Evolutionary conservation across 2,888 invertebrate genomes (phyloP), one percentile per base, ranked within the genome.

Genomic region (Leptinotarsa peninsularis): DNA sequence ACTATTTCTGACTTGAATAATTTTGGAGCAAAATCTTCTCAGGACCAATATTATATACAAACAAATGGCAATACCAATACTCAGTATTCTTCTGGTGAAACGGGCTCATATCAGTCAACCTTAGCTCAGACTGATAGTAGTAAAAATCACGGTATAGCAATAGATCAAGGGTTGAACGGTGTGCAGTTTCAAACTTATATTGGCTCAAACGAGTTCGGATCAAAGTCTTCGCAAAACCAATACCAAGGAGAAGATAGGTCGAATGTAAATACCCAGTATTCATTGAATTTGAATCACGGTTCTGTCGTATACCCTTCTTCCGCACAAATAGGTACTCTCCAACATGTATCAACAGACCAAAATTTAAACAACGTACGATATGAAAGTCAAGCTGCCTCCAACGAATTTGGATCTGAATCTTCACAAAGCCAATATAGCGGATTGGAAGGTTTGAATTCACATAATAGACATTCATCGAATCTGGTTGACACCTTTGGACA

Each of bases 11-110:
- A 27, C 56, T 58, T 10, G 7, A 66, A 66, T 15, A 50, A 60
- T 60, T 70, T 67, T 71, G 75, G 70, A 67, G n/a, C 70, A 3
- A 72, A 74, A 70, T 67, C 66, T n/a, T 13, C 56, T 33, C 58
- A 72, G 27, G 49, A 21, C 23, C 71, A 71, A 43, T 49, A 17
- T 43, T 18, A 60, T 17, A 23, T 49, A 58, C 60, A 71, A 43
- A 27, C 17, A 70, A 43, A n/a, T n/a, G 69, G 18, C 4, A 54
- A 68, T 49, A 43, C 13, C 43, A 50, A 27, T 27, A n/a, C 50
- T 17, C 18, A 52, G 10, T 43, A 43, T 43, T 43, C 43, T 43
- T 43, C 43, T 0, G 43, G 43, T 43, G 43, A 43, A 43, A 43
- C 43, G 10, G 43, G 43, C 3, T 43, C 43, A 18, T 27, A 33